A percentile compares a stretch with the other conserved stretches of the same genome.
Evolutionary conservation across 2,113 vertebrate genomes (phyloP).

Genomic region (Rhinogobius similis): DNA sequence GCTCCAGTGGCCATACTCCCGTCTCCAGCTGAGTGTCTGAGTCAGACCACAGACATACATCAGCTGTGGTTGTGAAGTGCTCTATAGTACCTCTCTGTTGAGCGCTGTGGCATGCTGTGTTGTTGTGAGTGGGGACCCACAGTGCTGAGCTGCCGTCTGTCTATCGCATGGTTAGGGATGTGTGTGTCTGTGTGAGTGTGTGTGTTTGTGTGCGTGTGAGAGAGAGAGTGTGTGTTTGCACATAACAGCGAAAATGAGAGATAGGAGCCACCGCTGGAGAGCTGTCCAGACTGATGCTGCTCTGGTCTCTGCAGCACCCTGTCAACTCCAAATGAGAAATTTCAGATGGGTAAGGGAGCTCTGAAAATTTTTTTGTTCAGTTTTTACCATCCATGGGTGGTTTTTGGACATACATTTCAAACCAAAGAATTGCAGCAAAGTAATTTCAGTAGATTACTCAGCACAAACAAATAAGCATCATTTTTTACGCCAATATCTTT

Average conservation of each 20-base stretch:
- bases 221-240: slow-evolving; percentile 52
- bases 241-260: slow-evolving; percentile 62
- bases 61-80: slow-evolving; percentile 41
- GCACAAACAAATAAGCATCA: background rate
- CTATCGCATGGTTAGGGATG: slow-evolving; percentile 56
- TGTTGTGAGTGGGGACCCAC: slow-evolving; percentile 56
- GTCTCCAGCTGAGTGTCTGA: background rate
- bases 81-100: slow-evolving; percentile 52
- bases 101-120: slow-evolving; percentile 56
- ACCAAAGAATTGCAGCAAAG: background rate
- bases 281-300: slow-evolving; percentile 66
- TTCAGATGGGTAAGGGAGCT: slow-evolving; percentile 65
- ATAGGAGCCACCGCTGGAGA: slow-evolving; percentile 59
- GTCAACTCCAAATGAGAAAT: slow-evolving; percentile 78
- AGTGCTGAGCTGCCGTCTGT: slow-evolving; percentile 42
- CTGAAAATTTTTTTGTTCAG: slow-evolving; percentile 66
- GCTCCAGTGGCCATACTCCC: background rate
- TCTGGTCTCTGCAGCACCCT: slow-evolving; percentile 64
- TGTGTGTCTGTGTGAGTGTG: background rate
- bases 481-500: too few species aligned
- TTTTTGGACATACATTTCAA: too few species aligned
- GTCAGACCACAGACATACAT: slow-evolving; percentile 36
- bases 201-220: background rate
- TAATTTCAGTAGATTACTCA: background rate
- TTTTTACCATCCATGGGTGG: slow-evolving; percentile 33